These are phyloP conservation scores for Campylorhamphus procurvoides DNA, from an alignment of 2,113 vertebrate genomes.

Conservation along the genomic window DNA sequence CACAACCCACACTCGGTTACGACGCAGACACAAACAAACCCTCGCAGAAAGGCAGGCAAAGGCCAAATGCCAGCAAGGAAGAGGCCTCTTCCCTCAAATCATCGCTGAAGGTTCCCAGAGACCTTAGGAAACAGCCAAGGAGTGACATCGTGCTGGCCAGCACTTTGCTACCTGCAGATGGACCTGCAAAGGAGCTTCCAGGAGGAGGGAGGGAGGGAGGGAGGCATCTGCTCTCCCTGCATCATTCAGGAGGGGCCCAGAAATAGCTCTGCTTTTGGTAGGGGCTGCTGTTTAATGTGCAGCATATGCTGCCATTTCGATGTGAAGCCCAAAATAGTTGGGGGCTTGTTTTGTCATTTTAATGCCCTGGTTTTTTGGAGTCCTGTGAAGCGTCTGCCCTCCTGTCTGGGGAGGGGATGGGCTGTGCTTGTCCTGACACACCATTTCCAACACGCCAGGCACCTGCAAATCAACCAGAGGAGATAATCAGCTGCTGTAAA, in stretches of 20 bases:
- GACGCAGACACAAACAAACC: slow-evolving; percentile 35
- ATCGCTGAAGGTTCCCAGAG: neutral
- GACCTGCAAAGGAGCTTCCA: neutral
- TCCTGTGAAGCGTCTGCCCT: neutral
- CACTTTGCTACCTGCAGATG: neutral
- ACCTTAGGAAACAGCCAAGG: neutral
- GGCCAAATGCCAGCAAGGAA: slow-evolving; percentile 13
- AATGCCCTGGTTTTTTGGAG: neutral
- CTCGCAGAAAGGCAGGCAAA: neutral
- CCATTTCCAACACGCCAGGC: neutral
- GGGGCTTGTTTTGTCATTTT: neutral
- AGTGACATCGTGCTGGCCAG: neutral
- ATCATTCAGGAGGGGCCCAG: neutral
- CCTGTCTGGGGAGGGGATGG: neutral
- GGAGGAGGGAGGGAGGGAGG: neutral
- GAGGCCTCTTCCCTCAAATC: neutral
- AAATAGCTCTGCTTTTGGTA: slow-evolving; percentile 30
- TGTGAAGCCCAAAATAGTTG: slow-evolving; percentile 21
- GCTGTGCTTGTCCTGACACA: neutral
- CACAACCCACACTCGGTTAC: slow-evolving; percentile 6
- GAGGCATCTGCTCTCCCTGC: neutral
- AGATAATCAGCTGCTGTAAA: neutral
- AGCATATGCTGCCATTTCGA: slow-evolving; percentile 54
- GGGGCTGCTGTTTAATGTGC: slow-evolving; percentile 24
- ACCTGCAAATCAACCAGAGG: neutral